phyloP scores from a whole-genome alignment of 2,113 vertebrate species.

The Chionomys nivalis region DNA sequence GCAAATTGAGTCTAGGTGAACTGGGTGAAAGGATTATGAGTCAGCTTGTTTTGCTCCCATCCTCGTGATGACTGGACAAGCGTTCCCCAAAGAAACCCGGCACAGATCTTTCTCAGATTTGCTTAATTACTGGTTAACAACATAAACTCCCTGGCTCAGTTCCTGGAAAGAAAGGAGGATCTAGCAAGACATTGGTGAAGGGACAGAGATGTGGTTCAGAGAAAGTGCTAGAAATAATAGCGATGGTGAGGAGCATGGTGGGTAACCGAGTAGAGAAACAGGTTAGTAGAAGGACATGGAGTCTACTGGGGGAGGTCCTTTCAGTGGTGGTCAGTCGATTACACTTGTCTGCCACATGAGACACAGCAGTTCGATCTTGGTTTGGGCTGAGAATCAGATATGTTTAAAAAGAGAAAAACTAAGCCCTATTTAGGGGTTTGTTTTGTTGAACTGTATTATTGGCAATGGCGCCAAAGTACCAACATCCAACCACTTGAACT shows the following conservation, averaged over 20 bases:
- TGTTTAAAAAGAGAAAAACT: slow-evolving; percentile 80
- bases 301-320: neutral
- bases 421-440: slow-evolving; percentile 74
- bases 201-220: neutral
- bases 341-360: slow-evolving; percentile 65
- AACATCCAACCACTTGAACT: slow-evolving; percentile 72
- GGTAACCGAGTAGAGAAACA: neutral
- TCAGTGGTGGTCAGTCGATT: slow-evolving; percentile 14
- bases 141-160: neutral
- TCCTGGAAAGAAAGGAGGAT: neutral
- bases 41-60: neutral
- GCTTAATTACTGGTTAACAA: neutral
- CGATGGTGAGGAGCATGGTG: neutral
- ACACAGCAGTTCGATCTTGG: slow-evolving; percentile 57
- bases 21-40: neutral
- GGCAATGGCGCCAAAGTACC: slow-evolving; percentile 73
- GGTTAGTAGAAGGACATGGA: neutral
- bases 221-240: neutral
- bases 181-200: neutral
- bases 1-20: neutral
- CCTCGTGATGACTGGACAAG: neutral
- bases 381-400: slow-evolving; percentile 59
- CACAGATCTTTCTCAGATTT: neutral
- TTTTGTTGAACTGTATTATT: slow-evolving; percentile 78
- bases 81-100: neutral